Conservation (phyloP, 2,797 vertebrate genomes). For the Acanthurus lineatus region DNA sequence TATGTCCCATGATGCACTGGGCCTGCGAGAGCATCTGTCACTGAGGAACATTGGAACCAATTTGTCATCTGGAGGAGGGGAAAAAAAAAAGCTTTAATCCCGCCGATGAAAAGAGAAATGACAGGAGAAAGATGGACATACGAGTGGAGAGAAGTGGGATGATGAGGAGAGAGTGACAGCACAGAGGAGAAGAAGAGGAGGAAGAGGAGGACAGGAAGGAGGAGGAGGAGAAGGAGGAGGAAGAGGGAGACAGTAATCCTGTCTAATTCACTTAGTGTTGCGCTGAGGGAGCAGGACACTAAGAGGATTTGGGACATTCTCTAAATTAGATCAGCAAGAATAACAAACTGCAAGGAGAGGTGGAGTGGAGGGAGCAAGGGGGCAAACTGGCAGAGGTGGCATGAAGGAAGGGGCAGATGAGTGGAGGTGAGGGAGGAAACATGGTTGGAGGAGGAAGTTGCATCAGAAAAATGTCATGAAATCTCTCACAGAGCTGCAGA, state of each 20-base stretch:
- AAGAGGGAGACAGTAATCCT: slow-evolving; percentile 86
- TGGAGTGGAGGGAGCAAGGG: slow-evolving; percentile 39
- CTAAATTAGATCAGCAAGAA: slow-evolving; percentile 93
- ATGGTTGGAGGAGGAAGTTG: not conserved
- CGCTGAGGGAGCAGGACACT: slow-evolving; percentile 86
- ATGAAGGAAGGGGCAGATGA: slow-evolving; percentile 11
- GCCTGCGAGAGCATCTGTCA: slow-evolving; percentile 68
- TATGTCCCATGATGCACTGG: slow-evolving; percentile 67
- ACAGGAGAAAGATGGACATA: slow-evolving; percentile 58
- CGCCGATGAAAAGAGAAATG: slow-evolving; percentile 62
- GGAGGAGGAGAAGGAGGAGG: slow-evolving; percentile 51
- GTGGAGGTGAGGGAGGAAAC: slow-evolving; percentile 20
- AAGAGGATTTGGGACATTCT: slow-evolving; percentile 93
- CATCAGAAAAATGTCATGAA: not conserved
- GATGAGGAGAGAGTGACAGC: slow-evolving; percentile 66
- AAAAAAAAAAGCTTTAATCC: slow-evolving; percentile 65
- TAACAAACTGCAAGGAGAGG: slow-evolving; percentile 84
- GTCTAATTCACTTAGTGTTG: slow-evolving; percentile 90
- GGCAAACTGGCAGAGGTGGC: slow-evolving; percentile 45
- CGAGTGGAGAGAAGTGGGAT: slow-evolving; percentile 48
- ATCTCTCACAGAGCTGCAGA: fast-evolving
- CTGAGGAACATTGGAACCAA: slow-evolving; percentile 64
- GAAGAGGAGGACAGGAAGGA: slow-evolving; percentile 55
- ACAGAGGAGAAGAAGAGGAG: slow-evolving; percentile 56
- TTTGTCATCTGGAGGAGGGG: slow-evolving; percentile 69